Conservation (phyloP, 2,113 vertebrate species). For the Scopus umbretta region DNA sequence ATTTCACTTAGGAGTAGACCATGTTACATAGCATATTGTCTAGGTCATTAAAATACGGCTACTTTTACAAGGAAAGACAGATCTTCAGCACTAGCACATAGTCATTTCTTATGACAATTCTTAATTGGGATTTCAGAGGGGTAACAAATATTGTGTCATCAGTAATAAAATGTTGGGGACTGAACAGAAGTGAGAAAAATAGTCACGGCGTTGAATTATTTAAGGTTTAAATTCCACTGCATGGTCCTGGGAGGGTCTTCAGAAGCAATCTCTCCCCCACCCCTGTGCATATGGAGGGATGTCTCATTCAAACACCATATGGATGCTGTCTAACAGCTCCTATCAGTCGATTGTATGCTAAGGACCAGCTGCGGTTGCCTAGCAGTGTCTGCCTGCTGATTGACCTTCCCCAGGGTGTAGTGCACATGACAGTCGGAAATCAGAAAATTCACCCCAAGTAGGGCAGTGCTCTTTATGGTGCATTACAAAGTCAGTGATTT, state of each 20-base stretch:
- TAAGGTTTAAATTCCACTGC: neutral
- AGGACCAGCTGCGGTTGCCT: neutral
- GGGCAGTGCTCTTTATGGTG: neutral
- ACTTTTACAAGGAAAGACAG: neutral
- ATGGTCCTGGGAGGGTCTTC: neutral
- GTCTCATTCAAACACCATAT: neutral
- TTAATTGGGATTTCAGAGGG: conserved; percentile 1
- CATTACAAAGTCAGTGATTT: neutral
- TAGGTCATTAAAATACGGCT: neutral
- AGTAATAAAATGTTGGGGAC: neutral
- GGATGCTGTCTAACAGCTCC: neutral
- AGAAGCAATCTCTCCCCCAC: neutral
- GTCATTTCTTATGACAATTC: neutral
- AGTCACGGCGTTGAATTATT: neutral
- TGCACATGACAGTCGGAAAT: neutral
- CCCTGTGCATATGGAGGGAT: neutral
- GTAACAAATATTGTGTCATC: conserved; percentile 1
- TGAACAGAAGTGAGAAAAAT: neutral
- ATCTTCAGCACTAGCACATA: neutral
- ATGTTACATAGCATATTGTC: neutral
- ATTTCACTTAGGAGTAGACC: neutral
- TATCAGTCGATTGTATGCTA: neutral
- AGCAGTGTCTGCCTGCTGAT: neutral
- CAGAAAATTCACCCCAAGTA: neutral
- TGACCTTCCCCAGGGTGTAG: neutral